Evolutionary conservation across 2,113 vertebrate species (phyloP), one percentile per base, ranked within the genome.

Genomic region (Tychaedon coryphoeus): DNA sequence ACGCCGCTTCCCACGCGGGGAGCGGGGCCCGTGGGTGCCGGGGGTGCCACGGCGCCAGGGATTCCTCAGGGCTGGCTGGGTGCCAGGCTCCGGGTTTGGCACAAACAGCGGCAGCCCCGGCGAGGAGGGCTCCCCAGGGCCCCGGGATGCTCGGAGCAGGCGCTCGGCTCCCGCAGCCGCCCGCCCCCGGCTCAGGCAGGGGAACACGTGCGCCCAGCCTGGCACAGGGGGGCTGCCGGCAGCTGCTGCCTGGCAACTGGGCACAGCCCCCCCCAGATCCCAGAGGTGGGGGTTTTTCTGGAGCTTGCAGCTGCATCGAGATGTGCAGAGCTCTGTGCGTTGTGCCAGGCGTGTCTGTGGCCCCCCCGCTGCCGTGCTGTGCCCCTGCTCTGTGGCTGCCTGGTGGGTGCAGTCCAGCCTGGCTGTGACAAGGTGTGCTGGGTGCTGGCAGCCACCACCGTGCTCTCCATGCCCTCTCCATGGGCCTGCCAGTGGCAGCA

Each of bases 221-320:
- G 47, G 22, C 1, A 2, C 12, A 92, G 90, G 93, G 92, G 92
- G 79, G 74, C 88, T 92, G 62, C 89, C 12, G 1, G 79, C 86
- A 88, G 71, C 75, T 65, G 93, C 93, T 96, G 94, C 96, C 75
- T 93, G 89, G 95, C 93, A 93, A 93, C 96, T 93, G 91, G 70
- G 95, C 26, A 84, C 64, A n/a, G 1, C 2, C 22, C 14, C 57
- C 60, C 48, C 14, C n/a, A 66, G 1, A 86, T 56, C 50, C 67
- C 67, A 61, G 83, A 66, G 67, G 50, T 48, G 82, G 67, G 91
- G 92, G 88, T 34, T 88, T 66, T 36, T 61, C 58, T 54, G 28
- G 2, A 43, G 83, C 79, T 61, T 16, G 71, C 62, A 22, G 82
- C 66, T 88, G 88, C 67, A 40, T 29, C 3, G 2, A 66, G n/a